phyloP scores from a whole-genome alignment of 1,140 invertebrate genomes.

The Psilanteris sp. region DNA sequence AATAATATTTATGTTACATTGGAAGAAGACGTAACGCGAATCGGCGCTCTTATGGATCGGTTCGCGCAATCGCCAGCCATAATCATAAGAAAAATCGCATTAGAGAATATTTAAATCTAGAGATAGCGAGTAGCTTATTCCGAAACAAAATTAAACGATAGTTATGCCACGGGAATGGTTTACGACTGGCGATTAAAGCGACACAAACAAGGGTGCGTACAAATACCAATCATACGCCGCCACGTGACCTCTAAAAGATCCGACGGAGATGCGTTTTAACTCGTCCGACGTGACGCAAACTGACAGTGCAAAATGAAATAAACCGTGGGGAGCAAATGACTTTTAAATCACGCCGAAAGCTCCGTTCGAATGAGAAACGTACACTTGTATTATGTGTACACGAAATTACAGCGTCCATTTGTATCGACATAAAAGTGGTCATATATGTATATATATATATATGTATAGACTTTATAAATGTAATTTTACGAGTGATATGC shows the following conservation, averaged over 20 bases:
- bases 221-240: constrained; percentile 49
- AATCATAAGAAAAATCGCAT: too few relatives aligned
- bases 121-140: constrained; percentile 7
- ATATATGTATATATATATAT: too few relatives aligned
- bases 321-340: background rate
- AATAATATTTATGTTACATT: too few relatives aligned
- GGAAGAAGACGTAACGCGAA: too few relatives aligned
- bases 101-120: background rate
- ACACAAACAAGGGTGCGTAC: constrained; percentile 45
- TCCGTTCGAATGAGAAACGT: too few relatives aligned
- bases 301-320: constrained; percentile 9
- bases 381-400: too few relatives aligned
- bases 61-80: too few relatives aligned
- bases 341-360: constrained; percentile 4
- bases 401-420: too few relatives aligned
- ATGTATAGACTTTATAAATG: too few relatives aligned
- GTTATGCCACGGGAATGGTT: constrained; percentile 18
- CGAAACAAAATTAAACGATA: constrained; percentile 34
- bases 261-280: constrained; percentile 15
- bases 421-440: too few relatives aligned
- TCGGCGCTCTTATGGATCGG: too few relatives aligned
- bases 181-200: constrained; percentile 29
- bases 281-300: constrained; percentile 13
- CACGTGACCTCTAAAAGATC: constrained; percentile 33
- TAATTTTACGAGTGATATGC: too few relatives aligned